phyloP scores from a whole-genome alignment of 2,888 invertebrate genomes.

The Pseudococcus jackbeardsleyi region DNA sequence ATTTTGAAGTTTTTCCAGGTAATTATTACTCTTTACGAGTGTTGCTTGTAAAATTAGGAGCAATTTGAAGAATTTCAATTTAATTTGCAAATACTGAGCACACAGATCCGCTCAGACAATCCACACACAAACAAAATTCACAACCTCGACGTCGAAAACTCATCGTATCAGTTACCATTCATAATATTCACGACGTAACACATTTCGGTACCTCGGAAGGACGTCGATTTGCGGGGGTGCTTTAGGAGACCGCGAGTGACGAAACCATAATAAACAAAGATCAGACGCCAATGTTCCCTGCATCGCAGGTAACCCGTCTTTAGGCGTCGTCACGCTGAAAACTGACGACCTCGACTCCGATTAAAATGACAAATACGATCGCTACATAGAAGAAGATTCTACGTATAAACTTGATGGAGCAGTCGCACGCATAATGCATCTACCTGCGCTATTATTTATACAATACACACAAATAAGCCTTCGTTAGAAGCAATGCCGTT shows the following conservation, averaged over 20 bases:
- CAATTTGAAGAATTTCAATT: too few relatives aligned
- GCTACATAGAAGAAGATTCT: constrained; percentile 5
- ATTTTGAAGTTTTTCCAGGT: too few relatives aligned
- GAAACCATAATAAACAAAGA: constrained; percentile 36
- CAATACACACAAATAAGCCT: background rate
- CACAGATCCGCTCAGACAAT: background rate
- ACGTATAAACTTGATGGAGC: background rate
- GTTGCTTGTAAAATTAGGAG: too few relatives aligned
- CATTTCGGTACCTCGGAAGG: background rate
- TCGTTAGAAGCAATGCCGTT: constrained; percentile 12
- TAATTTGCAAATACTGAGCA: background rate
- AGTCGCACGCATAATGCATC: background rate
- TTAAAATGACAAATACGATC: constrained; percentile 33
- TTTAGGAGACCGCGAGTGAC: background rate
- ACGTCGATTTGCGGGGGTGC: constrained; percentile 33
- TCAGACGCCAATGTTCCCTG: constrained; percentile 27
- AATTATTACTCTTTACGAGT: too few relatives aligned
- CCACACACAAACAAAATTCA: background rate
- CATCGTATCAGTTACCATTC: background rate
- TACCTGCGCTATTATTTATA: background rate
- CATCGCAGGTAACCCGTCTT: background rate
- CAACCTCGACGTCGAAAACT: background rate
- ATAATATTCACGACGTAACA: background rate
- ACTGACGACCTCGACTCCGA: constrained; percentile 32
- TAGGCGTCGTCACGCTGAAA: constrained; percentile 24